Evolutionary conservation across 2,113 vertebrate species (phyloP), one percentile per base, ranked within the genome.

Genomic region (Phainopepla nitens): DNA sequence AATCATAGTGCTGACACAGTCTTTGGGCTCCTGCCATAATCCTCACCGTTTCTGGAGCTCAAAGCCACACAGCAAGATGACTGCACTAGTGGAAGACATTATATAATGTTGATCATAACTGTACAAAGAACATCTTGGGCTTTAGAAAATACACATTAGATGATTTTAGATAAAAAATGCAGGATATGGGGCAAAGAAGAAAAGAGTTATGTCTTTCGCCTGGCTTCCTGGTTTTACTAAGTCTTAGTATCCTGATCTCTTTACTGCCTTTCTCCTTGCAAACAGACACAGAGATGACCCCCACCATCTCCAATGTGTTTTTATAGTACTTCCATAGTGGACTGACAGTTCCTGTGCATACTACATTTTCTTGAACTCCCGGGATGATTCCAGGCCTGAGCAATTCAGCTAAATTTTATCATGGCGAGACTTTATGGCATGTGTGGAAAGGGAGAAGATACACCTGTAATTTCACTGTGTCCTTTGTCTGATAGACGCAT

Each of bases 401-500:
- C 13, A 4, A 84, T 91, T 82, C 73, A 41, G 17, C 27, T 93
- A 82, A 92, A 90, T 57, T 91, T 61, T 71, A 62, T 87, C 54
- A 73, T 33, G 36, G 42, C 33, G 47, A 77, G 50, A 86, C 68
- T 71, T 61, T 72, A 87, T 58, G 14, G 54, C 65, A 62, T 73
- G 44, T 47, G 22, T 58, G 73, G 79, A 86, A 96, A 87, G 47
- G 56, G 47, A 68, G 56, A 68, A 69, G 61, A 61, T 87, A 57
- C 20, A 62, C 21, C 41, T 50, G 5, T 68, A 91, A 97, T 96
- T 97, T 84, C n/a, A 62, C 60, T 50, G 5, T 75, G 47, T 88
- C 72, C 72, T 94, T 90, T 93, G 61, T 93, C 65, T 60, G 35
- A 77, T 36, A 65, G 66, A n/a, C 91, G 29, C 60, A 93, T 95